Evolutionary conservation across 2,888 invertebrate genomes (phyloP).

Genomic region (Amphiduros pacificus): DNA sequence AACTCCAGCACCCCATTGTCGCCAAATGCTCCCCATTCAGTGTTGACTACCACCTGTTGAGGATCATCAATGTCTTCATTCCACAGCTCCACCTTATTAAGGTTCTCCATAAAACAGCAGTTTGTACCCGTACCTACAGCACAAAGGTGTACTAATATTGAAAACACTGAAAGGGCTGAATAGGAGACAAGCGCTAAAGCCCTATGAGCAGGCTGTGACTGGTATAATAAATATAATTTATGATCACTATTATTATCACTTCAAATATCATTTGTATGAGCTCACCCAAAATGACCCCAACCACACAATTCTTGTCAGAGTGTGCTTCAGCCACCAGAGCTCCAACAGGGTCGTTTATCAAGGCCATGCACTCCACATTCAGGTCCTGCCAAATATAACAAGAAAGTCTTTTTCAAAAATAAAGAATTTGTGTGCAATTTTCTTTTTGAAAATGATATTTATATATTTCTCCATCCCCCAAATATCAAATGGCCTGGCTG

Average conservation of each 20-base stretch:
- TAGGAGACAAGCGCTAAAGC: too few species aligned
- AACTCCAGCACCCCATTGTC: slow-evolving; percentile 86
- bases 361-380: slow-evolving; percentile 88
- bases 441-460: too few species aligned
- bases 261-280: neutral
- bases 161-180: too few species aligned
- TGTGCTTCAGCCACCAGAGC: slow-evolving; percentile 98
- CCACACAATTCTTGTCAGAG: slow-evolving; percentile 87
- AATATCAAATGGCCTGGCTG: too few species aligned
- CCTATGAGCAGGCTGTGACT: too few species aligned
- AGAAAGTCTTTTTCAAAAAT: neutral
- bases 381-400: slow-evolving; percentile 69
- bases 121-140: slow-evolving; percentile 87
- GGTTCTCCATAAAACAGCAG: slow-evolving; percentile 89
- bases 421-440: neutral
- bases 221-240: too few species aligned
- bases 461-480: too few species aligned
- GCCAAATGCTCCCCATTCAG: slow-evolving; percentile 97
- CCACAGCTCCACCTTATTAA: slow-evolving; percentile 78
- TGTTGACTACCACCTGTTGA: slow-evolving; percentile 79
- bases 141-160: too few species aligned
- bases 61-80: slow-evolving; percentile 67
- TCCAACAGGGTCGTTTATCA: slow-evolving; percentile 95
- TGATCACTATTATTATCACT: neutral
- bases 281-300: slow-evolving; percentile 93